phyloP scores from a whole-genome alignment of 2,797 vertebrate species.

The Acrossocheilus wenchowensis region DNA sequence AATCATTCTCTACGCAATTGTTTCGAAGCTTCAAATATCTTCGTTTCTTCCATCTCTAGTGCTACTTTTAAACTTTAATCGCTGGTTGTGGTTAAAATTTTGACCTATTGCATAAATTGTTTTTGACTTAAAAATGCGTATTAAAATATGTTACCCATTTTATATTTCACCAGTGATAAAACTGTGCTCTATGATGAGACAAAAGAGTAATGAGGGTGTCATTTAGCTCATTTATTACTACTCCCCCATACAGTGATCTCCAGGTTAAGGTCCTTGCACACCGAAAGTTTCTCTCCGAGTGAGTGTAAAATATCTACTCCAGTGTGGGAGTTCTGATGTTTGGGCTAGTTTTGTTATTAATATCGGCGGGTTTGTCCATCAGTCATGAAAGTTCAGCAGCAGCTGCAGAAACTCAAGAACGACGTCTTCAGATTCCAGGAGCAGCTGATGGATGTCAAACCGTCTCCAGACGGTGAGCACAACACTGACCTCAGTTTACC shows the following conservation, averaged over 20 bases:
- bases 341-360: background rate
- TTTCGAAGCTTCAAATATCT: too few species aligned
- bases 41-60: too few species aligned
- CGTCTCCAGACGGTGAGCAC: constrained; percentile 81
- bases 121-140: too few species aligned
- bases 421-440: constrained; percentile 85
- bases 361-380: constrained; percentile 38
- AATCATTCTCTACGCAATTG: too few species aligned
- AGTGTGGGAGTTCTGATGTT: background rate
- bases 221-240: background rate
- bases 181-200: background rate
- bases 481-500: background rate
- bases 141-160: background rate
- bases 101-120: too few species aligned
- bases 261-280: too few species aligned
- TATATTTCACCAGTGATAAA: background rate
- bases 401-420: constrained; percentile 84
- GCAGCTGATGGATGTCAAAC: constrained; percentile 85
- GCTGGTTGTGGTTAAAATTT: too few species aligned
- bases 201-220: background rate
- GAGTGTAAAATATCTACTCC: background rate
- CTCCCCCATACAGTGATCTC: background rate
- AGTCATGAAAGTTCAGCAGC: constrained; percentile 84
- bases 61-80: too few species aligned
- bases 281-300: background rate